phyloP scores from a whole-genome alignment of 64 coral and sea anemone genomes.

The Orbicella faveolata region DNA sequence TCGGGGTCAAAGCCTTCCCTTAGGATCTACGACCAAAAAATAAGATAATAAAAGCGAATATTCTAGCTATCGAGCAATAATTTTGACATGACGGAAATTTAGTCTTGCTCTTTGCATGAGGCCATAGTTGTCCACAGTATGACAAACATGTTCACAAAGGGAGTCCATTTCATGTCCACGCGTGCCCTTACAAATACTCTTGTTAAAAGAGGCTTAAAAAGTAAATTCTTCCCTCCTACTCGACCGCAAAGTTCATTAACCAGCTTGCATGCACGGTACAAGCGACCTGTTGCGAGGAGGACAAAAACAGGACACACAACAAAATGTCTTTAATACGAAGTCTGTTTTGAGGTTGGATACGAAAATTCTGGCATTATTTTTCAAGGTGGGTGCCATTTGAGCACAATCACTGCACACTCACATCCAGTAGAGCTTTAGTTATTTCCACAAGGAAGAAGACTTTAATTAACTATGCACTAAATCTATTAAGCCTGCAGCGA shows the following conservation, averaged over 20 bases:
- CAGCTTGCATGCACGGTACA: neutral
- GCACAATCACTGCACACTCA: neutral
- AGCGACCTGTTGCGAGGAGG: neutral
- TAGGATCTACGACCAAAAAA: neutral
- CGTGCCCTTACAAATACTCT: neutral
- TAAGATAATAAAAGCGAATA: neutral
- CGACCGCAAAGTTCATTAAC: neutral
- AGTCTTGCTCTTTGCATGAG: neutral
- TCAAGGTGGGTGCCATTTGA: constrained; percentile 9
- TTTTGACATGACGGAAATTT: neutral
- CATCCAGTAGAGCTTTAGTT: neutral
- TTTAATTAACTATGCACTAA: constrained; percentile 12
- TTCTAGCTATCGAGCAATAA: neutral
- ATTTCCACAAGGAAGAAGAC: neutral
- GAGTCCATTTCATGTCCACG: neutral
- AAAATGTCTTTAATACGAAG: neutral
- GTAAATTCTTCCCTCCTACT: neutral
- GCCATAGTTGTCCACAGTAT: neutral
- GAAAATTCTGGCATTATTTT: neutral
- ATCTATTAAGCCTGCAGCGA: neutral
- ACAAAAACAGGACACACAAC: neutral
- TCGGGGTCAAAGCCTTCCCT: neutral
- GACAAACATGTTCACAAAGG: neutral
- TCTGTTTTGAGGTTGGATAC: constrained; percentile 10
- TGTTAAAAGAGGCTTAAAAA: constrained; percentile 2